Percentiles rank a stretch among this genome's conserved stretches.
Evolutionary conservation across 2,797 vertebrate genomes (phyloP).

Genomic region (Centroberyx gerrardi): DNA sequence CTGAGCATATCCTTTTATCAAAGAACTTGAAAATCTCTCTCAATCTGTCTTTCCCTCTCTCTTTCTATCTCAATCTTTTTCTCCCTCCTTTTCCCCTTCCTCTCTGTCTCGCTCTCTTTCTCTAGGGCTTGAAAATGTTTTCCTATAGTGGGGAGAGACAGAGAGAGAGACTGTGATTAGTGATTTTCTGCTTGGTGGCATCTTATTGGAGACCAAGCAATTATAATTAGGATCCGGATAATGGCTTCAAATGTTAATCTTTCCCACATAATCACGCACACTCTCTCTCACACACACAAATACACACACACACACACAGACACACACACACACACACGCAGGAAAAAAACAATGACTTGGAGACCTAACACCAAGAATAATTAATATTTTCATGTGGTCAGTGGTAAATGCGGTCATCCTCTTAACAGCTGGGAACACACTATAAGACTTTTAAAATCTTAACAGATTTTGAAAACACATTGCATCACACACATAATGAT

Average conservation of each 20-base stretch:
- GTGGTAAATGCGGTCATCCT: no score
- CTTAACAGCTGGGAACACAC: no score
- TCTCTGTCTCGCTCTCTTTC: constrained; percentile 20
- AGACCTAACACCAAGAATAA: no score
- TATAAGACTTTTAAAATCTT: no score
- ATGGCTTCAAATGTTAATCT: constrained; percentile 49
- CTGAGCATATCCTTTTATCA: background rate
- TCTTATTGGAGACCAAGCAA: constrained; percentile 51
- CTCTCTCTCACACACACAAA: constrained; percentile 3
- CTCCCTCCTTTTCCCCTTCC: background rate
- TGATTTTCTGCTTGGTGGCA: constrained; percentile 59
- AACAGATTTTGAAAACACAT: no score
- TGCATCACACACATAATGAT: no score
- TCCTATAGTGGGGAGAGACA: constrained; percentile 28
- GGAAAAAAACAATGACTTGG: no score
- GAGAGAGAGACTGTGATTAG: constrained; percentile 32
- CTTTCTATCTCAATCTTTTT: background rate
- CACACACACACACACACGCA: background rate
- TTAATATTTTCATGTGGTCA: no score
- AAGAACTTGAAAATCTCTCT: constrained; percentile 6
- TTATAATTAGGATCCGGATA: constrained; percentile 46
- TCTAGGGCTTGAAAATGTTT: constrained; percentile 30
- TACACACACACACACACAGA: background rate
- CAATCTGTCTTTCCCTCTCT: background rate
- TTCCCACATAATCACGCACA: constrained; percentile 15